phyloP scores from a whole-genome alignment of 2,113 vertebrate species.

The Hypocryptadius cinnamomeus region DNA sequence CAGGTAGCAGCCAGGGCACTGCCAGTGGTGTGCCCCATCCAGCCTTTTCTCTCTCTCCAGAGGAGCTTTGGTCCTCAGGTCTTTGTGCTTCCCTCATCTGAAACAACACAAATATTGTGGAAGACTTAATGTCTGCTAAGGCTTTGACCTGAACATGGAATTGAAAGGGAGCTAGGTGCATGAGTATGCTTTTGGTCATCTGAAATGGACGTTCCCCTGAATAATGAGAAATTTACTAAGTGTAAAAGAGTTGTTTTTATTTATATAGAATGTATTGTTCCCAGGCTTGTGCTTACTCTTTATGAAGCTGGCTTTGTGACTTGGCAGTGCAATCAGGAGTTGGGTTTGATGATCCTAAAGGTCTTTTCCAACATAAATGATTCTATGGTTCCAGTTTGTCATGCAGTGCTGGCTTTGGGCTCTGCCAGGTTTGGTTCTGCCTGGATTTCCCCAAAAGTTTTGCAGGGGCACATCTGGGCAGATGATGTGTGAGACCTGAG shows the following conservation, averaged over 20 bases:
- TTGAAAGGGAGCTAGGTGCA: not conserved
- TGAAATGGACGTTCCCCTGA: not conserved
- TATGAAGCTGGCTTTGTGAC: not conserved
- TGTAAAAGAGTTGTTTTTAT: not conserved
- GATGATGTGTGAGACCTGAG: accelerated
- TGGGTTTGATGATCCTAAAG: not conserved
- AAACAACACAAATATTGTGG: not conserved
- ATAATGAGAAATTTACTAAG: not conserved
- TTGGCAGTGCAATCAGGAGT: not conserved
- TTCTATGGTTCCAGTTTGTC: not conserved
- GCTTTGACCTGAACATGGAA: not conserved
- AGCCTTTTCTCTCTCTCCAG: not conserved
- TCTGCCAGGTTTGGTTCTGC: not conserved
- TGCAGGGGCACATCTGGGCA: not conserved
- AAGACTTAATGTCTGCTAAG: not conserved
- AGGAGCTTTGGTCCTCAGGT: not conserved
- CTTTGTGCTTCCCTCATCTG: not conserved
- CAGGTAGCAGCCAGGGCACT: not conserved
- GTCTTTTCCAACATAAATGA: not conserved
- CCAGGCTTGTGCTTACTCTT: not conserved
- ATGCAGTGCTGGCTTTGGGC: not conserved
- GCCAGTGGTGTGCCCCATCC: not conserved
- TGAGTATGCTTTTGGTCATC: not conserved
- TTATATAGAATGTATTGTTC: not conserved
- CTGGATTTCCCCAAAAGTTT: not conserved